A percentile compares a stretch with the other conserved stretches of the same genome.
Evolutionary conservation across 2,888 invertebrate species (phyloP).

Genomic region (Acrobeloides nanus): DNA sequence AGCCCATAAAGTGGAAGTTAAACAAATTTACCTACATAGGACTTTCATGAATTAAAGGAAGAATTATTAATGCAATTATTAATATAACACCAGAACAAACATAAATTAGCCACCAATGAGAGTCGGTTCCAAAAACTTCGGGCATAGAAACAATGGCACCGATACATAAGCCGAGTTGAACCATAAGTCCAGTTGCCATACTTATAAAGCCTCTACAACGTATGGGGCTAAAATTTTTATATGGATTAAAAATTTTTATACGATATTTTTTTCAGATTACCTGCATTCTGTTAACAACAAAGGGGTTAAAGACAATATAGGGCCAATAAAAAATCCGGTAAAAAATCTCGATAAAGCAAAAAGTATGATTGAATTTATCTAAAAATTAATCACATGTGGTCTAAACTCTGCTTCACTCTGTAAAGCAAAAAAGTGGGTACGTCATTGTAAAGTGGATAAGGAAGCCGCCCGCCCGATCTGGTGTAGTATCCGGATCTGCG

Average conservation of each 20-base stretch:
- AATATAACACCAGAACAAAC: constrained; percentile 26
- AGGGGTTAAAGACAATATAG: constrained; percentile 22
- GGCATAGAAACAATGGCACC: constrained; percentile 39
- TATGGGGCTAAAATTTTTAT: constrained; percentile 31
- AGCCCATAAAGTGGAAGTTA: constrained; percentile 2
- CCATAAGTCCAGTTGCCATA: constrained; percentile 34
- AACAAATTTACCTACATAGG: constrained; percentile 23
- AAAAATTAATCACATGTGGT: background rate
- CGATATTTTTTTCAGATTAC: no score
- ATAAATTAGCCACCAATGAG: constrained; percentile 34
- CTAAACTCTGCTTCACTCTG: no score
- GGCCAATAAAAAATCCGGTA: constrained; percentile 32
- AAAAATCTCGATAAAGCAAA: constrained; percentile 29
- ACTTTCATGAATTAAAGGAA: constrained; percentile 33
- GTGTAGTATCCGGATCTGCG: background rate
- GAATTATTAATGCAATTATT: constrained; percentile 18
- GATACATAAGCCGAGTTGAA: constrained; percentile 31
- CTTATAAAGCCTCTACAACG: constrained; percentile 33
- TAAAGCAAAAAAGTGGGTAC: no score
- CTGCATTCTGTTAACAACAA: constrained; percentile 32
- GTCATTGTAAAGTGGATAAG: no score
- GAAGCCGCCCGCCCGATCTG: background rate
- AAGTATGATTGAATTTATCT: constrained; percentile 34
- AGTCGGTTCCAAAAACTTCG: constrained; percentile 30
- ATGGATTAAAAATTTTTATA: no score